phyloP scores from a whole-genome alignment of 2,888 invertebrate genomes.

The Tachina fera region DNA sequence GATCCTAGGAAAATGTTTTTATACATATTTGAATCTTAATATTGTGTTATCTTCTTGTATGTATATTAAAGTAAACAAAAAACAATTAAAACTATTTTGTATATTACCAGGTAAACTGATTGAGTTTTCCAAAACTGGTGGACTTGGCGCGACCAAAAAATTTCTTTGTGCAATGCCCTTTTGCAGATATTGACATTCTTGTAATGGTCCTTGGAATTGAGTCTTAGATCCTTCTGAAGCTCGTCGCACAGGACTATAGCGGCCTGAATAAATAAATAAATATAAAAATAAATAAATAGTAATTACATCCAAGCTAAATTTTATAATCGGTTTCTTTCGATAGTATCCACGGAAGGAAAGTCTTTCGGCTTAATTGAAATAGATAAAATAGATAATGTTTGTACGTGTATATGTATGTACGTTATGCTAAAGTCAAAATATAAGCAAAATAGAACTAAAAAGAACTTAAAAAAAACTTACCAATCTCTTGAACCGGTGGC shows the following conservation, averaged over 20 bases:
- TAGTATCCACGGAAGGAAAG: neutral
- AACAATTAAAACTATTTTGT: constrained; percentile 7
- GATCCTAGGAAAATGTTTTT: constrained; percentile 83
- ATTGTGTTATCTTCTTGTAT: constrained; percentile 5
- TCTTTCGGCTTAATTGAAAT: neutral
- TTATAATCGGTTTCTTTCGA: neutral
- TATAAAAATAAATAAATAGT: neutral
- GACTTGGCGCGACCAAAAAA: constrained; percentile 82
- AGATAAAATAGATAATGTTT: neutral
- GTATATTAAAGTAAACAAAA: neutral
- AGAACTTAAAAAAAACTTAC: constrained; percentile 84
- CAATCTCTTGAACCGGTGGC: constrained; percentile 91
- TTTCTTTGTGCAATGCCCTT: constrained; percentile 84
- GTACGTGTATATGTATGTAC: neutral
- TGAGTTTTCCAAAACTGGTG: constrained; percentile 83
- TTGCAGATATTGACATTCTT: constrained; percentile 91
- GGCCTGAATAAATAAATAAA: constrained; percentile 77
- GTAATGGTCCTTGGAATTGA: constrained; percentile 87
- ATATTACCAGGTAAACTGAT: constrained; percentile 83
- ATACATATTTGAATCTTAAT: neutral
- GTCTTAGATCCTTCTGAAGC: constrained; percentile 89
- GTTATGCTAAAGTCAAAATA: constrained; percentile 30
- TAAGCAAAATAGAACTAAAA: constrained; percentile 37
- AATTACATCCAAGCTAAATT: neutral
- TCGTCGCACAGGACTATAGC: constrained; percentile 95